Evolutionary conservation across 64 coral and sea anemone genomes (phyloP), one percentile per base, ranked within the genome.

Genomic region (Catalaphyllia jardinei): DNA sequence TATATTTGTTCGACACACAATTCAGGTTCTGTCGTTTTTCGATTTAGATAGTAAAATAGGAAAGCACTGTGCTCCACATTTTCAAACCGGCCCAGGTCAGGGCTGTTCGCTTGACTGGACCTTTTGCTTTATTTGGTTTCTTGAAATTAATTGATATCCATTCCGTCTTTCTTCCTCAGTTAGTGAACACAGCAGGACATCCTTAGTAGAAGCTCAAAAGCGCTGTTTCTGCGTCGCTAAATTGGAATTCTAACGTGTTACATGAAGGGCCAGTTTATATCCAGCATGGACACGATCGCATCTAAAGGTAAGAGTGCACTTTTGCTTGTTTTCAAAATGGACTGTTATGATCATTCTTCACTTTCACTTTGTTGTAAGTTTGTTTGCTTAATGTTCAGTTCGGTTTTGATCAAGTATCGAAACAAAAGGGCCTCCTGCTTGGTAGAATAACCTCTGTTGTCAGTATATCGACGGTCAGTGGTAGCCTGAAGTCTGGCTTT

Each of bases 241-340:
- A 7, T 49, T 16, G 11, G 10, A 67, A 67, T 64, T 65, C n/a
- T 18, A 46, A 10, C 31, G 80, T 35, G 33, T 85, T 85, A 42
- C 62, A 85, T 85, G 81, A 71, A 71, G 81, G 81, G 81, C 46
- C 65, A 69, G 65, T 63, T 85, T 63, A 63, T 10, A 39, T 42
- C 63, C 2, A 51, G 39, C 20, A 85, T 85, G 81, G 81, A 85
- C 20, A 64, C 3, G 60, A 71, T 85, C 42, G 11, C 62, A 18
- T 28, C 81, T 10, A 85, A 85, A 85, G 81, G 81, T 85, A 28
- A 31, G 31, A 67, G 20, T 38, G 16, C 18, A 24, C 14, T 13
- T 19, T 69, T 8, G 22, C n/a, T 71, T 71, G 19, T 71, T 49
- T 51, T 49, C 31, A 24, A 50, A 46, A 14, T 35, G 31, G 22